Evolutionary conservation across 2,797 vertebrate genomes (phyloP), one percentile per base, ranked within the genome.

Genomic region (Bradypus variegatus): DNA sequence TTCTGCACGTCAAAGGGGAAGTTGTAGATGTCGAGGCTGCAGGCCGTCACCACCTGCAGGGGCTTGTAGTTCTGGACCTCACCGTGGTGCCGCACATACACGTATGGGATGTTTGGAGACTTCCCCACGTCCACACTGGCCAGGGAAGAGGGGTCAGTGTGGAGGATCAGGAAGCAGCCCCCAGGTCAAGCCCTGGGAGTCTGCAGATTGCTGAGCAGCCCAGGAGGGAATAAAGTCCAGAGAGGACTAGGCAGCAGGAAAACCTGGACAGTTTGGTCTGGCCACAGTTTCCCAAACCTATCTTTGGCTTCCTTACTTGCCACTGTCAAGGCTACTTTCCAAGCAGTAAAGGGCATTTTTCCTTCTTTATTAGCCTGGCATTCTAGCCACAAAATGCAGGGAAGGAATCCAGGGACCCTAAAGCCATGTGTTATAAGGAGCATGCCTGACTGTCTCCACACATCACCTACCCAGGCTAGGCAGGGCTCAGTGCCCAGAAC

Each of bases 1-100:
- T 99, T 99, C 97, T 99, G 99, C 18, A 99, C 98, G 3, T 99
- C 99, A 3, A 99, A 99, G 5, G 99, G 99, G 96, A 99, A 99
- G 97, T 98, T 99, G 97, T 99, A 99, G 97, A 99, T 99, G 96
- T 99, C 99, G 45, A 99, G 98, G 53, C 98, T 99, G 93, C 99
- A 99, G 89, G 99, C 98, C 0, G 99, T 99, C 92, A 99, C 98
- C 92, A 99, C 98, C 96, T 99, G 99, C 94, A 99, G 98, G 87
- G 99, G 99, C 86, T 99, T 99, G 96, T 99, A 99, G 97, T 99
- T 99, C 84, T 97, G 97, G 89, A 99, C 99, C 88, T 98, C 96
- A 0, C 99, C 99, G 0, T 98, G 90, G 29, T 99, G 96, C 31
- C 94, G 96, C 73, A 99, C 98, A 0, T 99, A 99, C 84, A 99